phyloP scores from a whole-genome alignment of 1,140 invertebrate genomes.

The Mya arenaria region DNA sequence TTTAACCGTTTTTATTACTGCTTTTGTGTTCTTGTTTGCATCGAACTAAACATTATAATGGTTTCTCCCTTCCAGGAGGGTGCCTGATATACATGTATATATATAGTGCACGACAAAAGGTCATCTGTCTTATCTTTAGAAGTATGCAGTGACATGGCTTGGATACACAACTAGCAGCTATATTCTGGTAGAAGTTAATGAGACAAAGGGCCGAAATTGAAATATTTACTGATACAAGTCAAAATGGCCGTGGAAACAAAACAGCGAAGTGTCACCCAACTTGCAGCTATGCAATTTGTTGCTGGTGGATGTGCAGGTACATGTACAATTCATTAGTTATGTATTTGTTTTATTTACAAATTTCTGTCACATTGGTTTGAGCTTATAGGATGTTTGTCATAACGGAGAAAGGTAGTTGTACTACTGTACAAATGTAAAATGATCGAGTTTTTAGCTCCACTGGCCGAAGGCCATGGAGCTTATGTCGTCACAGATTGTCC shows the following conservation, averaged over 20 bases:
- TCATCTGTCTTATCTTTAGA: background rate
- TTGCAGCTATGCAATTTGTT: conserved; percentile 87
- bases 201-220: background rate
- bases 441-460: background rate
- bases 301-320: conserved; percentile 93
- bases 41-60: background rate
- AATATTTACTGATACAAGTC: background rate
- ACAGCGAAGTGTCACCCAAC: conserved; percentile 51
- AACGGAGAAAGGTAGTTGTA: too few relatives aligned
- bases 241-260: conserved; percentile 81
- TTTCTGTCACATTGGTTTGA: too few relatives aligned
- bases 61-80: background rate
- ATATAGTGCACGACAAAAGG: background rate
- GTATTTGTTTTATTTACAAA: too few relatives aligned
- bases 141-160: too few relatives aligned
- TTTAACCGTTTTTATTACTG: too few relatives aligned
- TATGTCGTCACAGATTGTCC: background rate
- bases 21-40: too few relatives aligned
- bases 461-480: background rate
- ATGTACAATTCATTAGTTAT: too few relatives aligned
- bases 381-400: too few relatives aligned
- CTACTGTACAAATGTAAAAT: background rate
- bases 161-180: too few relatives aligned
- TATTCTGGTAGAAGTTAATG: too few relatives aligned
- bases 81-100: background rate